phyloP scores from a whole-genome alignment of 2,113 vertebrate species.

The Mohoua ochrocephala region DNA sequence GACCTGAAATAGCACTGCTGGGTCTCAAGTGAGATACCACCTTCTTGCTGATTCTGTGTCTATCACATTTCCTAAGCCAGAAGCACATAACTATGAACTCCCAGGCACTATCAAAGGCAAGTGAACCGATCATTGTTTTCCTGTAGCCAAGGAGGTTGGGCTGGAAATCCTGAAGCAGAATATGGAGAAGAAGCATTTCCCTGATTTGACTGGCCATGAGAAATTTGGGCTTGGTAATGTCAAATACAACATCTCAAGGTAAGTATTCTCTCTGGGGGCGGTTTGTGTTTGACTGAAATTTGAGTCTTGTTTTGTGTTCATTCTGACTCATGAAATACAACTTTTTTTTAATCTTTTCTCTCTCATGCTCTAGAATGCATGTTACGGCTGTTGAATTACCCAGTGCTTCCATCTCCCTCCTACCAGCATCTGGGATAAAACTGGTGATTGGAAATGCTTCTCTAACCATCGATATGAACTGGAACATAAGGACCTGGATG shows the following conservation, averaged over 20 bases:
- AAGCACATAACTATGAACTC: not conserved
- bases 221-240: slow-evolving; percentile 16
- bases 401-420: slow-evolving; percentile 61
- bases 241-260: slow-evolving; percentile 50
- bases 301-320: not conserved
- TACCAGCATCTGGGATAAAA: slow-evolving; percentile 62
- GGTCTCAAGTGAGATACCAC: not conserved
- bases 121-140: not conserved
- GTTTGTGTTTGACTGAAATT: not conserved
- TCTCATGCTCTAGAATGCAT: slow-evolving; percentile 52
- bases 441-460: slow-evolving; percentile 60
- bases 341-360: not conserved
- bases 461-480: slow-evolving; percentile 37
- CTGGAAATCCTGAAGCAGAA: slow-evolving; percentile 45
- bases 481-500: slow-evolving; percentile 66
- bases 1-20: not conserved
- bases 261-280: not conserved
- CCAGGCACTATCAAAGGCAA: not conserved
- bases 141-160: slow-evolving; percentile 39
- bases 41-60: not conserved
- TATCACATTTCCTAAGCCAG: not conserved
- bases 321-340: not conserved
- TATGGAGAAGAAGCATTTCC: slow-evolving; percentile 20
- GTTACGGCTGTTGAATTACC: slow-evolving; percentile 65
- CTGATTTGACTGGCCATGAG: slow-evolving; percentile 29